Evolutionary conservation across 2,888 invertebrate genomes (phyloP), one percentile per base, ranked within the genome.

Genomic region (Crossocerus cetratus): DNA sequence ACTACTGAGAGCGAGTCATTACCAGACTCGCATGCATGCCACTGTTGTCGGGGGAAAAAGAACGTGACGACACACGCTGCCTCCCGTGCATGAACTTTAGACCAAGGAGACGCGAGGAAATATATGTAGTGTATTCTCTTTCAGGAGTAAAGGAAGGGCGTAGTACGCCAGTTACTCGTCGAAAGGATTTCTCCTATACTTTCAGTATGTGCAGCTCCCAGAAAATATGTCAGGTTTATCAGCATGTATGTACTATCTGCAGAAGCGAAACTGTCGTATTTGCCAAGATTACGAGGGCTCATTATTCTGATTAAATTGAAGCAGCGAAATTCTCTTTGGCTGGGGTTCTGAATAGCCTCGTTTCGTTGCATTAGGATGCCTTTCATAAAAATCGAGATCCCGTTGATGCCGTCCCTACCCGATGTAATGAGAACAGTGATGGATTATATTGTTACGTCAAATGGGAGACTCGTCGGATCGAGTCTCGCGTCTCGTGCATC

Each of bases 1-100:
- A 81, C 74, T 75, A 74, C 80, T 70, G 80, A 78, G 78, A 74
- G 80, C 78, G 72, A 76, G 69, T 75, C 69, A 64, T 76, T 74
- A 60, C 73, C 63, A 56, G 73, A 69, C 65, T 76, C 61, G 67
- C 16, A 53, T 64, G 54, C 54, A 20, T 45, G 67, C 13, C 16
- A 32, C 32, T 32, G 32, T 32, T 32, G 32, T 32, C 32, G 32
- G 8, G 54, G 58, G 70, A 68, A 66, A 73, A 66, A 63, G 14
- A 55, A 43, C n/a, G 54, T 8, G 72, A 69, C 32, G 32, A 32
- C n/a, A n/a, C n/a, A n/a, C n/a, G n/a, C 32, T 32, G 32, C 32
- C 32, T 4, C 11, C 32, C 5, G 32, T 32, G 32, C 32, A 32
- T 32, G 32, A 32, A 32, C 32, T 32, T 32, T 32, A 3, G 32